A percentile compares a stretch with the other conserved stretches of the same genome.
phyloP scores from a whole-genome alignment of 2,888 invertebrate genomes.

The Adelognathus sp. region DNA sequence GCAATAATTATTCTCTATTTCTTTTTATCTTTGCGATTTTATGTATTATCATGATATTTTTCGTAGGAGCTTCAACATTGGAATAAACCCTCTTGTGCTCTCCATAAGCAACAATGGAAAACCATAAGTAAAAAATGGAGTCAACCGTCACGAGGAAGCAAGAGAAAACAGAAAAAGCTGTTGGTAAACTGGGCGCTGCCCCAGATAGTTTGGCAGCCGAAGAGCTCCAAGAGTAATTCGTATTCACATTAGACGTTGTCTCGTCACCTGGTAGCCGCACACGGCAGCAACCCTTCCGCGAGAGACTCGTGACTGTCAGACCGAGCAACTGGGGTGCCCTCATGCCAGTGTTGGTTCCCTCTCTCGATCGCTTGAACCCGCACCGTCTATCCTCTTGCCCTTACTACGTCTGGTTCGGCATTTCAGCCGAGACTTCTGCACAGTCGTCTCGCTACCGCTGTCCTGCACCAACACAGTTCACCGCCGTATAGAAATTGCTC shows the following conservation, averaged over 20 bases:
- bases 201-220: constrained; percentile 64
- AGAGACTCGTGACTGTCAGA: constrained; percentile 36
- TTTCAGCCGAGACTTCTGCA: constrained; percentile 39
- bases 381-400: constrained; percentile 27
- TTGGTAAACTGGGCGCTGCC: constrained; percentile 54
- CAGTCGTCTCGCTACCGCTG: constrained; percentile 6
- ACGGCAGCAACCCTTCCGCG: constrained; percentile 22
- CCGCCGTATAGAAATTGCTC: constrained; percentile 12
- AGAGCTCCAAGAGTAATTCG: constrained; percentile 71
- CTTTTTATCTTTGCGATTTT: not conserved
- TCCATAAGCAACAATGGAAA: too few relatives aligned
- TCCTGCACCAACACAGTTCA: constrained; percentile 44
- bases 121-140: not conserved
- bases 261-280: constrained; percentile 72
- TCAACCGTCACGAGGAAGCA: constrained; percentile 42
- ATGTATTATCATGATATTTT: too few relatives aligned
- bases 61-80: too few relatives aligned
- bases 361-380: constrained; percentile 9
- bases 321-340: not conserved
- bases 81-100: too few relatives aligned
- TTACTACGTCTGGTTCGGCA: constrained; percentile 51
- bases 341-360: constrained; percentile 17
- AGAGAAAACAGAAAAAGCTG: constrained; percentile 3
- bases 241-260: constrained; percentile 76
- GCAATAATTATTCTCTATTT: not conserved